Conservation (phyloP, 2,113 vertebrate species). For the Phalacrocorax pelagicus region DNA sequence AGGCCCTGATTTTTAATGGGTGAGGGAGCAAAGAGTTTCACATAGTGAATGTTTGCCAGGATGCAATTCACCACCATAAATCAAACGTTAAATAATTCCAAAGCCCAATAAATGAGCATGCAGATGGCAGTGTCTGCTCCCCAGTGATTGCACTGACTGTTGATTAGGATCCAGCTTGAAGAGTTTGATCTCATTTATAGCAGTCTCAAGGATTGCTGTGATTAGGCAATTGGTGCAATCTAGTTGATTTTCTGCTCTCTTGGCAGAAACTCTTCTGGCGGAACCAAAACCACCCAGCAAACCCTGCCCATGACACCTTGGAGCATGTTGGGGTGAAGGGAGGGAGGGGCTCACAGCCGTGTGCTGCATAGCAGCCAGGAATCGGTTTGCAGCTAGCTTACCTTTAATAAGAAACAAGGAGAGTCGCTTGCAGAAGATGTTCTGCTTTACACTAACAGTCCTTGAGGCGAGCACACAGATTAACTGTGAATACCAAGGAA, state of each 20-base stretch:
- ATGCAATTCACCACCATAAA: constrained; percentile 7
- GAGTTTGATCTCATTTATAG: constrained; percentile 7
- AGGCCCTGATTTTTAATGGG: constrained; percentile 19
- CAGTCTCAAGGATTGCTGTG: not conserved
- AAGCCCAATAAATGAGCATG: not conserved
- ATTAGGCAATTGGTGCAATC: not conserved
- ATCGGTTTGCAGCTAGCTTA: not conserved
- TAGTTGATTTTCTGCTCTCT: not conserved
- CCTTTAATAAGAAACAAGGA: not conserved
- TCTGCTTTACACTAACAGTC: not conserved
- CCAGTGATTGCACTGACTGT: constrained; percentile 2
- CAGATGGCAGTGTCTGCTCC: constrained; percentile 36
- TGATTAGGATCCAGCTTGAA: constrained; percentile 8
- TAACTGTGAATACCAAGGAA: not conserved
- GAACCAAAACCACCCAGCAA: not conserved
- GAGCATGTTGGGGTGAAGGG: fast-evolving
- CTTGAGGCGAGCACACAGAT: not conserved
- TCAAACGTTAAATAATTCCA: constrained; percentile 21
- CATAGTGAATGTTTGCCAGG: not conserved
- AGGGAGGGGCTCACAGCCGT: not conserved
- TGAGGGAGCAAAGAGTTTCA: not conserved
- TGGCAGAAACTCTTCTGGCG: not conserved
- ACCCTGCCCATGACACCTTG: not conserved
- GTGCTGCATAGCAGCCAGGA: not conserved
- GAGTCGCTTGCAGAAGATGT: not conserved